These are phyloP conservation scores for Chrysopa pallens DNA, from an alignment of 1,140 invertebrate genomes.

Conservation along the genomic window DNA sequence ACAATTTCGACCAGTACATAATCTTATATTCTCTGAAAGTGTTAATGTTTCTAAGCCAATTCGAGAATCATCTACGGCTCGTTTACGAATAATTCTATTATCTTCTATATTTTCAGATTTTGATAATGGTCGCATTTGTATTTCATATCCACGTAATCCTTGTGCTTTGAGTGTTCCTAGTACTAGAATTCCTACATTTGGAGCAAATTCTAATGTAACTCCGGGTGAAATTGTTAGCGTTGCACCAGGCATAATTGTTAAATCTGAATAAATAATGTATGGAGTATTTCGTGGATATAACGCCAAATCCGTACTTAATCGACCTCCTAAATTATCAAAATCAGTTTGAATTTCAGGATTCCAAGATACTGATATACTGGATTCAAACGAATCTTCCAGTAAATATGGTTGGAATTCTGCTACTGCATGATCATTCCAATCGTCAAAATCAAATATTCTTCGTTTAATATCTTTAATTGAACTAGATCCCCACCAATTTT, in stretches of 20 bases:
- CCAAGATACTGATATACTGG: slow-evolving; percentile 53
- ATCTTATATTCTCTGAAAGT: slow-evolving; percentile 23
- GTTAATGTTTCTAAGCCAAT: slow-evolving; percentile 26
- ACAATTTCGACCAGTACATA: slow-evolving; percentile 60
- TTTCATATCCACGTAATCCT: slow-evolving; percentile 61
- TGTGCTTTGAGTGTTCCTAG: slow-evolving; percentile 77
- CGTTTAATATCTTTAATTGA: slow-evolving; percentile 53
- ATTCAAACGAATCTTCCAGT: slow-evolving; percentile 51
- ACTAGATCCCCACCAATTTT: slow-evolving; percentile 92
- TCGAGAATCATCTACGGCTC: slow-evolving; percentile 13
- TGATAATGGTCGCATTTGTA: slow-evolving; percentile 60
- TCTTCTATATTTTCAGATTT: slow-evolving; percentile 21
- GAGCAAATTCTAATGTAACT: slow-evolving; percentile 83
- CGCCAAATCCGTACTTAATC: slow-evolving; percentile 54
- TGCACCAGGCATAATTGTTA: slow-evolving; percentile 89
- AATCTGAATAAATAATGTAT: slow-evolving; percentile 74
- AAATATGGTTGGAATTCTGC: slow-evolving; percentile 80
- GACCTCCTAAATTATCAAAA: slow-evolving; percentile 62
- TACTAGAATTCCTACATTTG: slow-evolving; percentile 93
- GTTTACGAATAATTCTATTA: slow-evolving; percentile 21
- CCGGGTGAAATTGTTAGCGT: slow-evolving; percentile 78
- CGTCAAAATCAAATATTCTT: slow-evolving; percentile 96
- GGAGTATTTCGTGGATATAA: slow-evolving; percentile 47
- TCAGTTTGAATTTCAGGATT: slow-evolving; percentile 31
- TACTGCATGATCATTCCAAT: slow-evolving; percentile 96